Conservation (phyloP, 2,113 vertebrate species). For the Toxostoma redivivum region DNA sequence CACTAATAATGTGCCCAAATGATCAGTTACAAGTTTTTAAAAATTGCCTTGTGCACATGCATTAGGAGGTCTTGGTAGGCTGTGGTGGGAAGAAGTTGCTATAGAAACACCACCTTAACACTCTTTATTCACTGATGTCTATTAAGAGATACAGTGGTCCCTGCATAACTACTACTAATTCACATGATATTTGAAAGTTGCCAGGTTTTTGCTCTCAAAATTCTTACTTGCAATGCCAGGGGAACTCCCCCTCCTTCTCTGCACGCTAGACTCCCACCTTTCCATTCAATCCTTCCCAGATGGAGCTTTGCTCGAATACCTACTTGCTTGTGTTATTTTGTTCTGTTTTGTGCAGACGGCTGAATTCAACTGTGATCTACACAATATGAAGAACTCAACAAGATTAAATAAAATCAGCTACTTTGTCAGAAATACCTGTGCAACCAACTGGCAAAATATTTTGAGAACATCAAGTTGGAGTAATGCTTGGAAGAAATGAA, state of each 20-base stretch:
- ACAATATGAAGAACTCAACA: not conserved
- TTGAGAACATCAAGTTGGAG: not conserved
- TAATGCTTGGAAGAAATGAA: not conserved
- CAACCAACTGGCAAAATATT: not conserved
- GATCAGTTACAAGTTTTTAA: constrained; percentile 19
- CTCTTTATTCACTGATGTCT: not conserved
- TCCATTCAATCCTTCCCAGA: not conserved
- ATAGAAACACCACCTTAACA: constrained; percentile 38
- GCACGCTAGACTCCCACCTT: not conserved
- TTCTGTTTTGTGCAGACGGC: not conserved
- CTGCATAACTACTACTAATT: constrained; percentile 2
- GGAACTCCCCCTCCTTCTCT: not conserved
- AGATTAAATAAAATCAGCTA: not conserved
- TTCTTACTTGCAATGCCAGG: not conserved
- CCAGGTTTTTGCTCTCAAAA: not conserved
- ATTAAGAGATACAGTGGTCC: not conserved
- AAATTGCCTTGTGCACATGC: not conserved
- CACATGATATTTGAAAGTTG: not conserved
- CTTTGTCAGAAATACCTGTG: not conserved
- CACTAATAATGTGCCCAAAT: constrained; percentile 3
- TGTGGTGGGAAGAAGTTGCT: constrained; percentile 8
- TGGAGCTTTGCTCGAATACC: not conserved
- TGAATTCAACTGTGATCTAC: not conserved
- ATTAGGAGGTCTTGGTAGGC: not conserved
- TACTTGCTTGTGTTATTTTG: not conserved